Evolutionary conservation across 2,113 vertebrate genomes (phyloP), one percentile per base, ranked within the genome.

Genomic region (Colius striatus): DNA sequence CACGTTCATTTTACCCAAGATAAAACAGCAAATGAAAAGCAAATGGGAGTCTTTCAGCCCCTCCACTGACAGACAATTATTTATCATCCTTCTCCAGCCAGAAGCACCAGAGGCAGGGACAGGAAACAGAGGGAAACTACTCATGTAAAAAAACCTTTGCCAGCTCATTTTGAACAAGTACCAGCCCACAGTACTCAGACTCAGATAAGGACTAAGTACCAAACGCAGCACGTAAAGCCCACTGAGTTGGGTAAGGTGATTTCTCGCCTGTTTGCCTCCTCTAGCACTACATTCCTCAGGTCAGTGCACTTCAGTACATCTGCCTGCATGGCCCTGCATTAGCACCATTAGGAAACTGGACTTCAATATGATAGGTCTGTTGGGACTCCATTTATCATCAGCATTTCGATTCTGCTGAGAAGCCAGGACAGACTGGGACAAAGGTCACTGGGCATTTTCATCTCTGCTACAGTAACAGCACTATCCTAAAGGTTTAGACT

Each of bases 111-210:
- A 84, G 84, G 78, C 58, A 54, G 58, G 66, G 50, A 90, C n/a
- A 60, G 50, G 50, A 70, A 96, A 72, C 81, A 78, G 84, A 84
- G 74, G 43, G 74, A 87, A 95, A 82, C 73, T 61, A 72, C 65
- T 53, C 25, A 71, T 2, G 15, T 18, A 32, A 78, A 71, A 71
- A 86, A 67, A 5, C 9, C 54, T 82, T 45, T 55, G 27, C 54
- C 48, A 78, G 57, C 53, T 67, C 57, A 20, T 41, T 88, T 63
- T 48, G 89, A 95, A 7, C 63, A 67, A 90, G 88, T 66, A 54
- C 75, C 79, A 68, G 32, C 48, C 86, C 63, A 71, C 2, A 1
- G 32, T 70, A 45, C 67, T 79, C 60, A 78, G 73, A 87, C 50
- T 88, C 55, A 48, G 76, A 19, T 32, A 86, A 67, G 0, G 0